Evolutionary conservation across 2,113 vertebrate genomes (phyloP), one percentile per base, ranked within the genome.

Genomic region (Desmodus rotundus): DNA sequence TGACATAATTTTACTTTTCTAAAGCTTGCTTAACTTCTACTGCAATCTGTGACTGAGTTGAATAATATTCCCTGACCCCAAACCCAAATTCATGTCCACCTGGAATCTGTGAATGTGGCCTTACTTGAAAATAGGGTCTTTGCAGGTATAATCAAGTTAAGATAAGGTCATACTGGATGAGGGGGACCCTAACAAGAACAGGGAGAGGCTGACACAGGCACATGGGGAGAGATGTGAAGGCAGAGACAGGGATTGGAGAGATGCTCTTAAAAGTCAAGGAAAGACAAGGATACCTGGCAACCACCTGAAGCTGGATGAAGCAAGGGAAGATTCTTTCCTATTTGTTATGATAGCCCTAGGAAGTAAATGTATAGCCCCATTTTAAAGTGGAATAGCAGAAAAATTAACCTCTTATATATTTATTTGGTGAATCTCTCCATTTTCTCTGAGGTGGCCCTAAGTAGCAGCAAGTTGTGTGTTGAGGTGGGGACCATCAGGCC

Each of bases 111-210:
- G 61, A 83, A 4, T 38, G 3, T 87, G n/a, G 74, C 61, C 19
- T n/a, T 65, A 36, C 92, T 72, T 95, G 84, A 92, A 92, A 84
- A 89, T 45, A 38, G 38, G 54, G 33, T 47, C n/a, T 72, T 95
- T 77, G 50, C 6, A 38, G 78, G 70, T 50, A 10, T 76, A 70
- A 54, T 76, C 24, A 77, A 47, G 7, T 58, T 90, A 52, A 52
- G 28, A 61, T 89, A 78, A 52, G 15, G 45, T 89, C 54, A 14
- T 15, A 54, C 11, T 65, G 14, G 47, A 19, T 87, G 31, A 33
- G 16, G 16, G 43, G 54, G 54, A 3, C 33, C 47, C 74, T 56
- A 52, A 58, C 8, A 58, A 73, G 22, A 43, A 58, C 14, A n/a
- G 24, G 19, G n/a, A 63, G 77, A 78, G 58, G 15, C 70, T 58